Base-by-base conservation (phyloP, 2,113 vertebrate species). In the Perca fluviatilis region DNA sequence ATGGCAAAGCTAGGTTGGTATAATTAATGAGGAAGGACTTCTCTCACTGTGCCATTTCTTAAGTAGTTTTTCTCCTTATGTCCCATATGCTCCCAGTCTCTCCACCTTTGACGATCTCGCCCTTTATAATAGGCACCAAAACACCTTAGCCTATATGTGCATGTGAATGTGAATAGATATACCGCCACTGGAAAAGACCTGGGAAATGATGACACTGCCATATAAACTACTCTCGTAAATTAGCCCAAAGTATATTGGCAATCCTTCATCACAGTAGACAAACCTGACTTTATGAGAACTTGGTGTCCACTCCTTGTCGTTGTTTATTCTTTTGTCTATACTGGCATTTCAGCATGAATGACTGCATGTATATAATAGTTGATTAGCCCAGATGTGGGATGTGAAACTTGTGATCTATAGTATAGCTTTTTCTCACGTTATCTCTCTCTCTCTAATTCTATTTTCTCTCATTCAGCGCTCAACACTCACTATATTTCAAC, bases 251-350 rank as follows among this genome's bases (percentile, higher is more conserved):
- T 58, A 64, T 72, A 82, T 73, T 80, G 68, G 54, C 49, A 54
- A 77, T 82, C 50, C 70, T 74, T 87, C 57, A 84, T 68, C 82
- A 13, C 72, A 62, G 54, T 25, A 61, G 72, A 64, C 7, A 21
- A 73, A 64, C 36, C 61, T 57, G 60, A 70, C 65, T 87, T 80
- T 84, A 74, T 65, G 74, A 81, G 80, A 63, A 79, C 72, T 84
- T 3, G 12, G 50, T 65, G 57, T 82, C 73, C 80, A 43, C 61
- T 83, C 63, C 63, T 73, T 61, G 50, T 82, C 67, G 79, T 54
- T 79, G 46, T 50, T 72, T 73, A 78, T 77, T 65, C 50, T 49
- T 82, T 79, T 65, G 36, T 73, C 68, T 56, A 18, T 77, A 72
- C 63, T 57, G 54, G 62, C 56, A 67, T 18, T 57, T 60, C 23